Conservation (phyloP, 2,888 invertebrate species). For the Parnassius orleans region DNA sequence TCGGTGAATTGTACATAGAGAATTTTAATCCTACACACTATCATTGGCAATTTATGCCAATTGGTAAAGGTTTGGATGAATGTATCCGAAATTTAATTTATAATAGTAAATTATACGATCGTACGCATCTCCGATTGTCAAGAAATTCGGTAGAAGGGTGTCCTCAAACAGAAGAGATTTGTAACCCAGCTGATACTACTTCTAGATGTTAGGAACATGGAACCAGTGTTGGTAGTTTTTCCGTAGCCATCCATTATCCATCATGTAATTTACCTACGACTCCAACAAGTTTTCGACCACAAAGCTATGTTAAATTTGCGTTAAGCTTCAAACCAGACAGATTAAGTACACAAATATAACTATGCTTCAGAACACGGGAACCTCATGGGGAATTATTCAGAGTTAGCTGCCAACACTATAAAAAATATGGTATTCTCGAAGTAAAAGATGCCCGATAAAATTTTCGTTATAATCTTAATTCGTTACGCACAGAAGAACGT, state of each 20-base stretch:
- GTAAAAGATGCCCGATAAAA: constrained; percentile 94
- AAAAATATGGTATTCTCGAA: constrained; percentile 95
- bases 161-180: constrained; percentile 95
- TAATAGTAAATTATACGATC: constrained; percentile 96
- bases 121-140: constrained; percentile 95
- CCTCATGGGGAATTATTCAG: constrained; percentile 96
- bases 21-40: constrained; percentile 94
- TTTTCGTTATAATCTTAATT: constrained; percentile 96
- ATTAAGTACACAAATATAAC: constrained; percentile 95
- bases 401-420: constrained; percentile 95
- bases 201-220: constrained; percentile 96
- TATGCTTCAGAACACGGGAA: constrained; percentile 96
- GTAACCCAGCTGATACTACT: constrained; percentile 92
- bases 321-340: constrained; percentile 96
- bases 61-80: constrained; percentile 95
- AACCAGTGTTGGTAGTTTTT: constrained; percentile 95
- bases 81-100: constrained; percentile 97
- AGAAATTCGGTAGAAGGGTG: constrained; percentile 94
- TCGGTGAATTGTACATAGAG: constrained; percentile 95
- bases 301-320: constrained; percentile 98
- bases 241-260: constrained; percentile 93
- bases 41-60: constrained; percentile 95
- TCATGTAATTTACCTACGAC: constrained; percentile 92
- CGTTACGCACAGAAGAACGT: constrained; percentile 92
- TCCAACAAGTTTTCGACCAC: constrained; percentile 94